These are phyloP conservation scores for Actenoides lindsayi DNA, from an alignment of 2,113 vertebrate species.

Conservation along the genomic window DNA sequence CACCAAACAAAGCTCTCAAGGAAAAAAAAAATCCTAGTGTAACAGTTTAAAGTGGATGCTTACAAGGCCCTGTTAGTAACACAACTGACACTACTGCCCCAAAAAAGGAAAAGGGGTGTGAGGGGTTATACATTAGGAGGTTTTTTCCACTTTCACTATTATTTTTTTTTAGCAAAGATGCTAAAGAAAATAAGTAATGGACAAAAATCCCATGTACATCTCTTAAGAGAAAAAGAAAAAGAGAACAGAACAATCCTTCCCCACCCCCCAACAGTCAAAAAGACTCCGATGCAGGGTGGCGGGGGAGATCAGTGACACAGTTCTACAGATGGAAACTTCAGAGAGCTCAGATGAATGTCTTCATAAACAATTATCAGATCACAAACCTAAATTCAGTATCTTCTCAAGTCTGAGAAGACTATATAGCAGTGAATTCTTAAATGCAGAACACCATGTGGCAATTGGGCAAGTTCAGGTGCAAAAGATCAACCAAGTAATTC, in stretches of 20 bases:
- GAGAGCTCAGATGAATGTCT: not conserved
- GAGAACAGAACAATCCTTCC: not conserved
- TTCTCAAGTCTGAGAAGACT: conserved; percentile 19
- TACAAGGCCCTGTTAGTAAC: not conserved
- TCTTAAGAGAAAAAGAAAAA: not conserved
- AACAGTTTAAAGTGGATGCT: not conserved
- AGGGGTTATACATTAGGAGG: not conserved
- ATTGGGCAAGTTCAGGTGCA: not conserved
- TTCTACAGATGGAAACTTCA: not conserved
- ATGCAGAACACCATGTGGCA: not conserved
- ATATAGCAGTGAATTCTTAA: not conserved
- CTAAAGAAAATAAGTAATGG: not conserved
- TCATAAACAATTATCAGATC: conserved; percentile 36
- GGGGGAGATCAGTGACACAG: not conserved
- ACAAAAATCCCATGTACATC: not conserved
- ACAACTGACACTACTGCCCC: not conserved
- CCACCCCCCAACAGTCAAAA: not conserved
- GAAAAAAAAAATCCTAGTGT: not conserved
- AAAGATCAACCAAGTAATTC: not conserved
- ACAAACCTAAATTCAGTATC: conserved; percentile 35
- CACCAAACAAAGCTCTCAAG: not conserved
- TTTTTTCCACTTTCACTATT: not conserved
- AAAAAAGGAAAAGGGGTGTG: accelerated
- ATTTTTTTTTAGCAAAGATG: not conserved
- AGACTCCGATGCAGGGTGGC: not conserved